Conservation (phyloP, 1,140 invertebrate genomes). For the Rhopalosiphum maidis region DNA sequence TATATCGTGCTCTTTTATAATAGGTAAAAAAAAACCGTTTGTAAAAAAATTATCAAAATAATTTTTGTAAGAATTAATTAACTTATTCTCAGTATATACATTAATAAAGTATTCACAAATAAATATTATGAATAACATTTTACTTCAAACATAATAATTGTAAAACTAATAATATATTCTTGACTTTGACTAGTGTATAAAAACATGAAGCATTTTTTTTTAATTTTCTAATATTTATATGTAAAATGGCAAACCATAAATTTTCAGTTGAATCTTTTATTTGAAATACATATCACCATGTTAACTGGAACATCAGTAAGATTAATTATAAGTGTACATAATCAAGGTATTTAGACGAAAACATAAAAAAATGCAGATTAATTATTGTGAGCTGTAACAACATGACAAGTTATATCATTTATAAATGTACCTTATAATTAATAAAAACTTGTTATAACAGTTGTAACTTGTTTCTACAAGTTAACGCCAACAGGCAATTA, state of each 20-base stretch:
- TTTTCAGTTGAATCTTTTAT: neutral
- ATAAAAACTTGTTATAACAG: neutral
- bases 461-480: neutral
- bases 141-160: too few species aligned
- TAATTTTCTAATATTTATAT: neutral
- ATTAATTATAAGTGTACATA: slow-evolving; percentile 12
- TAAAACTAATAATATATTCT: too few species aligned
- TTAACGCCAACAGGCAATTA: neutral
- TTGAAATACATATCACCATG: neutral
- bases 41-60: neutral
- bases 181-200: neutral
- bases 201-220: neutral
- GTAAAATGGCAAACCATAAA: neutral
- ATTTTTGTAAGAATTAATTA: neutral
- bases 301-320: neutral
- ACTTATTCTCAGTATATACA: neutral
- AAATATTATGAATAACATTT: neutral
- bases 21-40: neutral
- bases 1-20: neutral
- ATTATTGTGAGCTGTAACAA: neutral
- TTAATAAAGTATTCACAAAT: neutral
- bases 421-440: neutral
- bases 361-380: neutral
- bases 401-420: neutral
- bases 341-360: neutral